Evolutionary conservation across 2,797 vertebrate species (phyloP), one percentile per base, ranked within the genome.

Genomic region (Telmatherina bonti): DNA sequence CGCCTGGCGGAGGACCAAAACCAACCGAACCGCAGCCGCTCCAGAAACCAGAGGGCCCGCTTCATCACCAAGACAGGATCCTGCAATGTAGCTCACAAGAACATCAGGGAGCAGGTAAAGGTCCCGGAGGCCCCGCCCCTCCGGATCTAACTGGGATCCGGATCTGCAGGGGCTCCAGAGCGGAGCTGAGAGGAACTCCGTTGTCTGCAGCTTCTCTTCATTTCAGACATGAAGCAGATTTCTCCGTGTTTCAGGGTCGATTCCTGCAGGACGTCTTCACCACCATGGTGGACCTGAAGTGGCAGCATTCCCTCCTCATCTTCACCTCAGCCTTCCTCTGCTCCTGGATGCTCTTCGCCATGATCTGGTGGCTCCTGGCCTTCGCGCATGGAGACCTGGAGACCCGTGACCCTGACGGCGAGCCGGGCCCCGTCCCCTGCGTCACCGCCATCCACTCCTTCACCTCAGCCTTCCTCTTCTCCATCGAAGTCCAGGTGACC

Each of bases 401-500:
- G 80, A 82, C 93, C 11, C 88, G 79, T 0, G 88, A 89, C 66
- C 85, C 75, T 0, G 59, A 52, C 0, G 78, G 89, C 16, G 0
- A 89, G 5, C 93, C 93, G 0, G 90, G 82, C 6, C 91, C 79
- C 0, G 68, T 92, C 15, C 94, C 94, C 35, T 95, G 94, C 20
- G 93, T 95, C 64, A 95, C 94, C 0, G 93, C 93, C 73, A 95
- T 95, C 69, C 90, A 97, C 80, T 99, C 97, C 33, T 99, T 99
- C 87, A 96, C 96, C 5, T 98, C 98, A 0, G 98, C 98, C 20
- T 99, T 99, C 89, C 96, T 99, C 41, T 99, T 99, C 93, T 99
- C 97, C 88, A 99, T 99, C 0, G 98, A 99, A 79, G 98, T 99
- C 72, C 98, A 99, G 93, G 94, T 94, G 61, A 99, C 98, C 60